Base-by-base conservation (phyloP, 1,140 invertebrate genomes). In the Magallana angulata region DNA sequence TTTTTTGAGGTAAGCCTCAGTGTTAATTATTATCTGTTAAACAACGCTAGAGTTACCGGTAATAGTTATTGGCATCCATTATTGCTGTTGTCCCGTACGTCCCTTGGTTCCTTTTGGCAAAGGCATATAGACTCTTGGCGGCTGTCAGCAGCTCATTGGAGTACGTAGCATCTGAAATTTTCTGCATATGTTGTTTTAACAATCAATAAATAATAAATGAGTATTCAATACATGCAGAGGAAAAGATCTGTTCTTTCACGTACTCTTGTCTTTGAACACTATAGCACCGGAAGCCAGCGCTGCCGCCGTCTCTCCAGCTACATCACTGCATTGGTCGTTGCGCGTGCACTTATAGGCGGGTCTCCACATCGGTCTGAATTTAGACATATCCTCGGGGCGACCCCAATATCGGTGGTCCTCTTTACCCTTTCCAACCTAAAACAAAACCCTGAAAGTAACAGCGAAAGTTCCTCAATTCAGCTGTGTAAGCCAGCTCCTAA, bases 101-200 rank as follows among this genome's bases (percentile, higher is more conserved):
- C 0, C 96, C 96, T 57, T 95, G 92, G 89, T 96, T 95, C 14
- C 91, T 92, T n/a, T 95, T 95, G 0, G 96, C 96, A 88, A 97
- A 96, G 36, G 95, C 92, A 91, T 96, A 96, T 14, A 97, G 92
- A 86, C 96, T 93, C 56, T 94, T 94, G 0, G 96, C 95, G 90
- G 96, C 96, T 6, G 90, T 89, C 0, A 96, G 91, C 30, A 96
- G 95, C 59, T 93, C 86, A 1, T 91, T 90, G 0, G 96, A 95
- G 90, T 96, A 96, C 1, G 93, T 89, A 0, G 94, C 85, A 90
- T 96, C 95, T 58, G 89, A 71, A 82, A 5, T 30, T 48, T 48
- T 48, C 36, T 48, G 36, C 36, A 48, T 5, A 48, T 48, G 36
- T 48, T 48, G 36, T 48, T 48, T 48, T 0, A 48, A 48, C 36